Conservation (phyloP, 2,797 vertebrate genomes). For the Picus viridis region DNA sequence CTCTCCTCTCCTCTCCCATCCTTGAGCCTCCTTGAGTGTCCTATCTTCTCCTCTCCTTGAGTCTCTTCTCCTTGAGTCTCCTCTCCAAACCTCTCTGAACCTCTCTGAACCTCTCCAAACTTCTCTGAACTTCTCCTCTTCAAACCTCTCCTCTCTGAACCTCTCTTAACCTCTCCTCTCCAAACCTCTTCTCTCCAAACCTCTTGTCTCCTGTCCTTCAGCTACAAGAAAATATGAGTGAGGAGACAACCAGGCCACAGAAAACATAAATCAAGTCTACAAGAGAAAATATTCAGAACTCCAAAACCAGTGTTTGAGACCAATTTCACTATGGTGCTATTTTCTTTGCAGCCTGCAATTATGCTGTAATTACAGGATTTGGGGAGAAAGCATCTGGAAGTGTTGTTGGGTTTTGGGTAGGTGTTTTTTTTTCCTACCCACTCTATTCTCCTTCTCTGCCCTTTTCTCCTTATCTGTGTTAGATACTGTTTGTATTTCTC, state of each 20-base stretch:
- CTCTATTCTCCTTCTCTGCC: not conserved
- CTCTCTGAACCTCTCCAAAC: too few relatives aligned
- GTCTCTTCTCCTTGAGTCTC: too few relatives aligned
- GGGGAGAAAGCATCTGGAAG: not conserved
- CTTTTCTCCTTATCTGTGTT: not conserved
- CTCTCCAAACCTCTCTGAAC: too few relatives aligned
- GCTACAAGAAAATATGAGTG: not conserved
- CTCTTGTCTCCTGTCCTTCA: too few relatives aligned
- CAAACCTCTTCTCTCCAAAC: too few relatives aligned
- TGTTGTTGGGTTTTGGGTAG: too few relatives aligned
- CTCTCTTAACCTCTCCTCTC: too few relatives aligned
- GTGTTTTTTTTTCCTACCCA: not conserved
- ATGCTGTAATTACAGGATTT: not conserved
- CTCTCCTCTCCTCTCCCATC: too few relatives aligned
- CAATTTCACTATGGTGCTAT: not conserved
- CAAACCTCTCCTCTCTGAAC: too few relatives aligned
- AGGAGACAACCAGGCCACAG: not conserved
- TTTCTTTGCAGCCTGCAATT: constrained; percentile 19
- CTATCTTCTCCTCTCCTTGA: too few relatives aligned
- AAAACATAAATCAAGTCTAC: not conserved
- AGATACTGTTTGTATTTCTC: constrained; percentile 12
- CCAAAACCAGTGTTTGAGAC: not conserved
- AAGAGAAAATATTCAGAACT: not conserved
- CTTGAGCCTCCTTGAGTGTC: too few relatives aligned
- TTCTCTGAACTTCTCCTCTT: too few relatives aligned